Evolutionary conservation across 2,888 invertebrate species (phyloP).

Genomic region (Acronicta aceris): DNA sequence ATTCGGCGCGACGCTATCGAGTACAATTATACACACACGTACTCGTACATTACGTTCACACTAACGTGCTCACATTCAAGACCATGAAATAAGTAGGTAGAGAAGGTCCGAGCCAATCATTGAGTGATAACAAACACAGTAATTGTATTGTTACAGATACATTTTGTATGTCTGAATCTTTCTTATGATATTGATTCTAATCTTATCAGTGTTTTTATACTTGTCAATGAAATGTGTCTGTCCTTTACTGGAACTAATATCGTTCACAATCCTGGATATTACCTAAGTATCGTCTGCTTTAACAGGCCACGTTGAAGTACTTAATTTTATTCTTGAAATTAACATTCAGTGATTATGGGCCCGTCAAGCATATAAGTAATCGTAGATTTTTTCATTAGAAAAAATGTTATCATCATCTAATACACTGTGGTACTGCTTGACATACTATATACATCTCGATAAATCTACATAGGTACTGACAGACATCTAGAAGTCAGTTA

Average conservation of each 20-base stretch:
- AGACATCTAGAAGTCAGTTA: no score
- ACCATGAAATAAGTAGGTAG: not conserved
- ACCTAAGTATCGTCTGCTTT: no score
- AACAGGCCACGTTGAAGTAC: no score
- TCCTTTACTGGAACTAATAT: not conserved
- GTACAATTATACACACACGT: conserved; percentile 13
- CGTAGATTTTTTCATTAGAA: no score
- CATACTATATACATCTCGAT: no score
- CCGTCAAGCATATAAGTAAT: no score
- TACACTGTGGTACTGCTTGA: no score
- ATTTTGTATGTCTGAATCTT: not conserved
- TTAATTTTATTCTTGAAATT: no score
- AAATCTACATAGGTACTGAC: no score
- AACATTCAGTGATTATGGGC: no score
- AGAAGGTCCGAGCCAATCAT: not conserved
- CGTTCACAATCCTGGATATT: not conserved
- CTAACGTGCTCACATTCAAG: not conserved
- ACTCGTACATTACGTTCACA: not conserved
- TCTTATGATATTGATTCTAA: not conserved
- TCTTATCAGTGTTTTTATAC: not conserved
- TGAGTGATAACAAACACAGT: not conserved
- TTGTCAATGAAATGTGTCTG: not conserved
- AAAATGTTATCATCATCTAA: no score
- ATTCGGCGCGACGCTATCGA: conserved; percentile 20
- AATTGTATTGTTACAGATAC: not conserved